Base-by-base conservation (phyloP, 2,113 vertebrate species). In the Clinocottus analis region DNA sequence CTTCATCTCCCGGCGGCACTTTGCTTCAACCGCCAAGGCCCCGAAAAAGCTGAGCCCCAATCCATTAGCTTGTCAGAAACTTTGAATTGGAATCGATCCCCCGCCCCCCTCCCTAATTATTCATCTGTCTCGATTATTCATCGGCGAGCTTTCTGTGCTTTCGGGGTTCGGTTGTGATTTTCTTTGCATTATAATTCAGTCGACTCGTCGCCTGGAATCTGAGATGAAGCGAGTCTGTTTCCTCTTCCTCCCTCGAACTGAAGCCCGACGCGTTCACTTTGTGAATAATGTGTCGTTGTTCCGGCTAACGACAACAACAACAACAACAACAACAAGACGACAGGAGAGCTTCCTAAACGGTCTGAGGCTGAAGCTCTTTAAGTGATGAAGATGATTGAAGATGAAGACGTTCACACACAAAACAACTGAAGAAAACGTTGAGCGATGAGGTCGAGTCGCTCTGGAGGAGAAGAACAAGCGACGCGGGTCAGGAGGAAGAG, bases 21-120 rank as follows among this genome's bases (percentile, higher is more conserved):
- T 72, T 63, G 72, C 62, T 51, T 82, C 79, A 72, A 13, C 2
- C 45, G 23, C 64, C 65, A 27, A 39, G 14, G 31, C 62, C 56
- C 49, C n/a, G n/a, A n/a, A n/a, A 2, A 3, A 64, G 63, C 47
- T 29, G 45, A 72, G 58, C 72, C 13, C 53, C 82, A 27, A 90
- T 88, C 84, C 84, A 90, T 90, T 84, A 78, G 25, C 65, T 25
- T 80, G 82, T 87, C 84, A 82, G 37, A 75, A 86, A 84, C 85
- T 87, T 90, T 86, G 77, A 83, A 89, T 86, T 87, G 79, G 69
- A 87, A 87, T 87, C 77, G 81, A 89, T 87, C 74, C 69, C 37
- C 29, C 39, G 74, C 69, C 37, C 29, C 39, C 37, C 1, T 43
- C 23, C 19, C 63, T 80, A 64, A 85, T 89, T 82, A 72, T 77